phyloP scores from a whole-genome alignment of 1,140 invertebrate species.

The Anthonomus grandis region DNA sequence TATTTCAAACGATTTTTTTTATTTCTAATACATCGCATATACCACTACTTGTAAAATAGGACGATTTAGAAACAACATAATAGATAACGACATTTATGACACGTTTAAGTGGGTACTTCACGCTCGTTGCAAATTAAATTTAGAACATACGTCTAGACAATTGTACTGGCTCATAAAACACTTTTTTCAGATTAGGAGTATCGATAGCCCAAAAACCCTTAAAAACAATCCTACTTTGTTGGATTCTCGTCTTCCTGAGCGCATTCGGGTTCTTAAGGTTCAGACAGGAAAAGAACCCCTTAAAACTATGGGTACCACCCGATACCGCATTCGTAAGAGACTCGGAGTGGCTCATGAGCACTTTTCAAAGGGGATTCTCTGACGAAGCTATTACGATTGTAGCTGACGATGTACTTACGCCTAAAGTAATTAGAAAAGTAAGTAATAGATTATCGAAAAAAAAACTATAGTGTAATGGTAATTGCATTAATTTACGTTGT shows the following conservation, averaged over 20 bases:
- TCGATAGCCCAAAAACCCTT: slow-evolving; percentile 53
- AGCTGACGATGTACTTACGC: slow-evolving; percentile 64
- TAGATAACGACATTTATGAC: too few species aligned
- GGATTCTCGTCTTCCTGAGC: slow-evolving; percentile 53
- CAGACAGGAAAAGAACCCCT: slow-evolving; percentile 62
- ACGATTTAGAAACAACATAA: too few species aligned
- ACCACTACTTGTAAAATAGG: too few species aligned
- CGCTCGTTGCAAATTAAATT: too few species aligned
- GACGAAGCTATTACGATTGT: slow-evolving; percentile 61
- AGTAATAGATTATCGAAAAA: not conserved
- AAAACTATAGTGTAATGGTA: too few species aligned
- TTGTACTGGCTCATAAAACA: too few species aligned
- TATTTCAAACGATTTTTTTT: too few species aligned
- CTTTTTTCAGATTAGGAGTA: slow-evolving; percentile 53
- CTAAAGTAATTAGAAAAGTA: slow-evolving; percentile 49
- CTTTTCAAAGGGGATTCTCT: slow-evolving; percentile 61
- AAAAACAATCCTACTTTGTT: slow-evolving; percentile 53
- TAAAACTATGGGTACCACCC: slow-evolving; percentile 69
- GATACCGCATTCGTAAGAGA: slow-evolving; percentile 65
- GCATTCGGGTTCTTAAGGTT: slow-evolving; percentile 58
- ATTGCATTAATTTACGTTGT: too few species aligned
- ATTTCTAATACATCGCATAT: too few species aligned
- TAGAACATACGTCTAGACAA: too few species aligned
- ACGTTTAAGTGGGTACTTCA: too few species aligned
- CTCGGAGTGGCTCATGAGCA: slow-evolving; percentile 69